A percentile compares a stretch with the other conserved stretches of the same genome.
Evolutionary conservation across 2,797 vertebrate genomes (phyloP).

Genomic region (Danio tinwini): DNA sequence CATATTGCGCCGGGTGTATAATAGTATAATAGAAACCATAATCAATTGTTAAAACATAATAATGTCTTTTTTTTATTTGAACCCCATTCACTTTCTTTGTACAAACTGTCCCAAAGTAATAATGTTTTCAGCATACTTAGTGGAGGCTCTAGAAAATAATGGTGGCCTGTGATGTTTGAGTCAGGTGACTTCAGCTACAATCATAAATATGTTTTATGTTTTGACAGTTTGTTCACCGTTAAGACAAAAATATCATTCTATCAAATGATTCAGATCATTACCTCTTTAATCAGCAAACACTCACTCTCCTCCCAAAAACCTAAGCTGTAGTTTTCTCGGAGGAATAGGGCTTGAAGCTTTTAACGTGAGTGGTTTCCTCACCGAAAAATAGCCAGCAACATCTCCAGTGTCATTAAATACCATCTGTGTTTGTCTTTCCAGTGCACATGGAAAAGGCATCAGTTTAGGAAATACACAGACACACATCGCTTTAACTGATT

Average conservation of each 20-base stretch:
- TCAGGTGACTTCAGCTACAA: background rate
- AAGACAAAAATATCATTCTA: background rate
- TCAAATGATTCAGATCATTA: slow-evolving; percentile 9
- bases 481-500: slow-evolving; percentile 57
- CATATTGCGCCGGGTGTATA: too few relatives aligned
- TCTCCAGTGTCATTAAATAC: slow-evolving; percentile 78
- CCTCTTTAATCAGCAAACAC: slow-evolving; percentile 6
- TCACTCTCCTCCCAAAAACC: slow-evolving; percentile 10
- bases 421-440: slow-evolving; percentile 84
- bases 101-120: background rate
- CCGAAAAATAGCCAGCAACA: slow-evolving; percentile 71
- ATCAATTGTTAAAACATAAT: too few relatives aligned
- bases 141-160: background rate
- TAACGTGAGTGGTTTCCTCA: slow-evolving; percentile 68
- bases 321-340: slow-evolving; percentile 38
- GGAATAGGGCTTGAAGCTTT: slow-evolving; percentile 62
- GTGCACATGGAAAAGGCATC: slow-evolving; percentile 78
- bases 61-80: background rate
- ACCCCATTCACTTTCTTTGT: background rate
- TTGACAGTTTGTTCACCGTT: background rate
- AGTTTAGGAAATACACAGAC: slow-evolving; percentile 62
- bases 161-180: background rate
- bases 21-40: too few relatives aligned
- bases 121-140: background rate
- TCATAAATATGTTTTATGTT: background rate